phyloP scores from a whole-genome alignment of 2,113 vertebrate genomes.

The Rhipidura dahli region DNA sequence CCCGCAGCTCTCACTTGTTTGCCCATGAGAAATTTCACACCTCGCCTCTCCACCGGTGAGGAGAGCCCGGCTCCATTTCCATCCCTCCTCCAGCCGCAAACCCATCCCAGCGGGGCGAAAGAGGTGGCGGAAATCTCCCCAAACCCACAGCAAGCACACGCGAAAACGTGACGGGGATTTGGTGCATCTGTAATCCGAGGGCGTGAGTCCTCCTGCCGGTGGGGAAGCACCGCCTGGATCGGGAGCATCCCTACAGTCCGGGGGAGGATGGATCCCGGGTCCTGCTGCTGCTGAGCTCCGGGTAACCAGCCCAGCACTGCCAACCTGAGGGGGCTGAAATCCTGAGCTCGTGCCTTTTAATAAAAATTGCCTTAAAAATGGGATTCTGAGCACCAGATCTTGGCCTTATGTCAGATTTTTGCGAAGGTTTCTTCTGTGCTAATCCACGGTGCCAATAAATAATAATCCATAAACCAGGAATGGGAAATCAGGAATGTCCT shows the following conservation, averaged over 20 bases:
- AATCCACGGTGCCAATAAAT: background rate
- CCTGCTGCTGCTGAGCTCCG: background rate
- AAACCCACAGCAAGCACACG: background rate
- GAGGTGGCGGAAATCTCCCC: background rate
- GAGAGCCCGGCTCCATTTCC: background rate
- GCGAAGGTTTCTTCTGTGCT: background rate
- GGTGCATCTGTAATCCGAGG: background rate
- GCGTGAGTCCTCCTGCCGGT: background rate
- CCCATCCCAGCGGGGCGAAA: background rate
- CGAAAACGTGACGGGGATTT: background rate
- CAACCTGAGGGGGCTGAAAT: background rate
- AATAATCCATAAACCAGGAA: background rate
- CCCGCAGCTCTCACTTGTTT: conserved; percentile 60
- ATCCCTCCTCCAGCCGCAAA: background rate
- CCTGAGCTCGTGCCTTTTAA: background rate
- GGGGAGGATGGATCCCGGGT: background rate
- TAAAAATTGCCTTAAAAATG: background rate
- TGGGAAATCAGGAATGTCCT: fast-evolving
- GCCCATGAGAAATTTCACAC: conserved; percentile 79
- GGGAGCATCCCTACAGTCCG: fast-evolving
- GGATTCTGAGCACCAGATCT: background rate
- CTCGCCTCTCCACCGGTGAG: background rate
- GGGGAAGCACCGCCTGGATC: fast-evolving
- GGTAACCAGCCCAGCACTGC: fast-evolving
- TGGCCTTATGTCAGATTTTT: background rate